Percentiles rank a stretch among this genome's conserved stretches.
phyloP scores from a whole-genome alignment of 2,113 vertebrate genomes.

The Semnornis frantzii region DNA sequence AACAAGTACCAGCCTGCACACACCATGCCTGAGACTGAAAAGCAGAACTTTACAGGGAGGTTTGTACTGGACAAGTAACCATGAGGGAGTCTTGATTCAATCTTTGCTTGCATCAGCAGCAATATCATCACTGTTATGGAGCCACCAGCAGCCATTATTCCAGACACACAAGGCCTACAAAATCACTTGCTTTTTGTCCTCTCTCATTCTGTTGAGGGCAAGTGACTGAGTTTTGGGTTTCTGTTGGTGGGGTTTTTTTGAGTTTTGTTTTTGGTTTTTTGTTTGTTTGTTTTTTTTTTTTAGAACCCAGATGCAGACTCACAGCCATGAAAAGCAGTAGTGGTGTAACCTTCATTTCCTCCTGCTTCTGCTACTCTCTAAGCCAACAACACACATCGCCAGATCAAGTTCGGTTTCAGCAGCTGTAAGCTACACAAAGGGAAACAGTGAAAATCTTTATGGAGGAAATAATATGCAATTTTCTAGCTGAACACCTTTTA shows the following conservation, averaged over 20 bases:
- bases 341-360: slow-evolving; percentile 57
- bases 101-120: neutral
- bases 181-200: neutral
- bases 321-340: neutral
- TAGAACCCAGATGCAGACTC: neutral
- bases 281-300: neutral
- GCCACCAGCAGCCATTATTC: neutral
- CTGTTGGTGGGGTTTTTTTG: too few relatives aligned
- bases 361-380: neutral
- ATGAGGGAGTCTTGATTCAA: neutral
- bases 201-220: neutral
- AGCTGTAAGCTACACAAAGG: slow-evolving; percentile 71
- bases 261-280: too few relatives aligned
- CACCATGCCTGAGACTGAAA: neutral
- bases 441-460: slow-evolving; percentile 69
- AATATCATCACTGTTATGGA: neutral
- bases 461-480: slow-evolving; percentile 89
- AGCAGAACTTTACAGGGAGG: neutral
- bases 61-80: neutral
- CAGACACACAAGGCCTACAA: neutral
- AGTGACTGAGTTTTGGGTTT: neutral
- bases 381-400: slow-evolving; percentile 31
- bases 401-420: slow-evolving; percentile 55
- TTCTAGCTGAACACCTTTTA: slow-evolving; percentile 92
- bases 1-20: neutral